A percentile compares a stretch with the other conserved stretches of the same genome.
These are phyloP conservation scores for Manis pentadactyla DNA, from an alignment of 2,797 vertebrate genomes.

Conservation along the genomic window DNA sequence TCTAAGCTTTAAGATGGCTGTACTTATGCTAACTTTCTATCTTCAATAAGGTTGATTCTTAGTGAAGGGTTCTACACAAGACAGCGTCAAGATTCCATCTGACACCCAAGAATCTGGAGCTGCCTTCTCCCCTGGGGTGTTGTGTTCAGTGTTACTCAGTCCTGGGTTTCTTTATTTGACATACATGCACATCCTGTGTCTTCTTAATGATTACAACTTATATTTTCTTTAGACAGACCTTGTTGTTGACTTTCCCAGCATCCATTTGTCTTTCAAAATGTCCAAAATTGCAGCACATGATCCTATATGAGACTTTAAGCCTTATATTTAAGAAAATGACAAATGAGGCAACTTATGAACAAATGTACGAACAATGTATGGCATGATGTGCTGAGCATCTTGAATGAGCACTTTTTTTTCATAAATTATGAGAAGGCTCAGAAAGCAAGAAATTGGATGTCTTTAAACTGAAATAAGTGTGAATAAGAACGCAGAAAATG, in stretches of 20 bases:
- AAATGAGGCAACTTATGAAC: background rate
- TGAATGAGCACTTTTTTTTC: background rate
- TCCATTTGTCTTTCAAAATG: constrained; percentile 42
- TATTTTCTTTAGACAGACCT: constrained; percentile 35
- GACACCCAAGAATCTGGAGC: background rate
- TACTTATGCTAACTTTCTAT: too few relatives aligned
- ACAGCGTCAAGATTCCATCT: background rate
- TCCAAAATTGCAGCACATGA: background rate
- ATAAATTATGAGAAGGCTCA: constrained; percentile 2
- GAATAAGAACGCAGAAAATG: background rate
- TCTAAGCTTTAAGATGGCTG: too few relatives aligned
- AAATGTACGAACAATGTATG: background rate
- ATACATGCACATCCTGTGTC: background rate
- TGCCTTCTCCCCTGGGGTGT: accelerated
- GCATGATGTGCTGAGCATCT: background rate
- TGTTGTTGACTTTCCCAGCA: constrained; percentile 24
- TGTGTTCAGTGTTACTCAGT: background rate
- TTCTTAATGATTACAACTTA: background rate
- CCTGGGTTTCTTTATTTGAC: background rate
- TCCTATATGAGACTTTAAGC: background rate
- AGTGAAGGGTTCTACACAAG: too few relatives aligned
- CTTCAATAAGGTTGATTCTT: too few relatives aligned
- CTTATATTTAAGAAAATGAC: constrained; percentile 33
- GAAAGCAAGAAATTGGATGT: background rate
- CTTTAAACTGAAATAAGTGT: constrained; percentile 46